Base-by-base conservation (phyloP, 2,888 invertebrate genomes). In the Napeogenes inachia region DNA sequence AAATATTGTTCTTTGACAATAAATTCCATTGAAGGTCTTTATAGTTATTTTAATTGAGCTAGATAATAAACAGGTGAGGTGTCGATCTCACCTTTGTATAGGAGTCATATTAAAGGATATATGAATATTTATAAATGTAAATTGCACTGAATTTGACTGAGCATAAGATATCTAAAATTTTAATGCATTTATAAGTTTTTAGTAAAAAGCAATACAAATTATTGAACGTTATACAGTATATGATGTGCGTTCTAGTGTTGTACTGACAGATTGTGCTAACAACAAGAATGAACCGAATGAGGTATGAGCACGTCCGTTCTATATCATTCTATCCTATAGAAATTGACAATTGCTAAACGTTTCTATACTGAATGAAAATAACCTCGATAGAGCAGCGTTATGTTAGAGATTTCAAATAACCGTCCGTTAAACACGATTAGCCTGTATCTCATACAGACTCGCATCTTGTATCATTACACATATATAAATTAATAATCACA, bases 321-420 rank as follows among this genome's bases (percentile, higher is more conserved):
- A 50, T 30, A 50, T 50, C 50, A 50, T 21, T 21, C 50, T 81
- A 82, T 73, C 73, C 80, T 82, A 85, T 81, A 85, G 82, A 85
- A 88, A 87, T 88, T 88, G 85, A 88, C 88, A 68, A 83, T 86
- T 85, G 81, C 82, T 84, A 84, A 82, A 78, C 72, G 74, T 82
- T 81, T 75, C 72, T 72, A 79, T 65, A 71, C 21, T 21, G 30
- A 50, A 47, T 47, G 21, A 50, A 50, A 50, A 50, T 50, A 50
- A 50, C 8, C 50, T 30, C 30, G 30, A 12, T 30, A 50, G 50
- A 50, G 30, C 50, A 6, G 47, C 12, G 30, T 12, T 10, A 50
- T 30, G 47, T 47, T 4, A 13, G 55, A 62, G 47, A 64, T 63
- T 66, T 73, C 69, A 70, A 42, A 61, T 66, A 74, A 69, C 73